Evolutionary conservation across 2,888 invertebrate genomes (phyloP).

Genomic region (Oscheius sp.): DNA sequence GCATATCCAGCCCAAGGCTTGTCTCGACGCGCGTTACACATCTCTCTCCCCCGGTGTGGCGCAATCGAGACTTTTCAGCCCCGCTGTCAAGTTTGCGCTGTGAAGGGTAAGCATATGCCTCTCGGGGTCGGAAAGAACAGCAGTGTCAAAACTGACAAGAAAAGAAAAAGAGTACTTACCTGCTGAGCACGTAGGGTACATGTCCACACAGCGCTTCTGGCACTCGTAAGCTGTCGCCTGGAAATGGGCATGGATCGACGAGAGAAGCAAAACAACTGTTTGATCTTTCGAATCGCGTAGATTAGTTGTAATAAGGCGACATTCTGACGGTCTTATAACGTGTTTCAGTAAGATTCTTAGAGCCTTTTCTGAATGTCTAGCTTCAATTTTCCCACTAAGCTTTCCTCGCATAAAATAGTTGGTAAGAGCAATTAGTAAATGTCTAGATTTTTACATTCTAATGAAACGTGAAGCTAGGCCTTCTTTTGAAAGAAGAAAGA

Average conservation of each 20-base stretch:
- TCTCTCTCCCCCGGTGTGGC: not conserved
- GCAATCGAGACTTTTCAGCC: constrained; percentile 34
- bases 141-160: not conserved
- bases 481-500: too few species aligned
- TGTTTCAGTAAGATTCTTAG: too few species aligned
- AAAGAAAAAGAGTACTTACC: constrained; percentile 40
- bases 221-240: constrained; percentile 61
- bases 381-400: not conserved
- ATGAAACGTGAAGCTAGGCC: too few species aligned
- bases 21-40: constrained; percentile 28
- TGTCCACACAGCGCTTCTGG: constrained; percentile 61
- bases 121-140: constrained; percentile 12
- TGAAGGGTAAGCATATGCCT: constrained; percentile 24
- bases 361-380: too few species aligned
- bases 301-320: not conserved
- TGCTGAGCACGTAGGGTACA: constrained; percentile 60
- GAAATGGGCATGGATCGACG: not conserved
- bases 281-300: not conserved
- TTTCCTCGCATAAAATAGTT: too few species aligned
- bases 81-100: constrained; percentile 30
- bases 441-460: too few species aligned
- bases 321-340: too few species aligned
- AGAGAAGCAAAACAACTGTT: not conserved
- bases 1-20: not conserved
- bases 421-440: too few species aligned